Evolutionary conservation across 2,113 vertebrate species (phyloP), one percentile per base, ranked within the genome.

Genomic region (Jacana jacana): DNA sequence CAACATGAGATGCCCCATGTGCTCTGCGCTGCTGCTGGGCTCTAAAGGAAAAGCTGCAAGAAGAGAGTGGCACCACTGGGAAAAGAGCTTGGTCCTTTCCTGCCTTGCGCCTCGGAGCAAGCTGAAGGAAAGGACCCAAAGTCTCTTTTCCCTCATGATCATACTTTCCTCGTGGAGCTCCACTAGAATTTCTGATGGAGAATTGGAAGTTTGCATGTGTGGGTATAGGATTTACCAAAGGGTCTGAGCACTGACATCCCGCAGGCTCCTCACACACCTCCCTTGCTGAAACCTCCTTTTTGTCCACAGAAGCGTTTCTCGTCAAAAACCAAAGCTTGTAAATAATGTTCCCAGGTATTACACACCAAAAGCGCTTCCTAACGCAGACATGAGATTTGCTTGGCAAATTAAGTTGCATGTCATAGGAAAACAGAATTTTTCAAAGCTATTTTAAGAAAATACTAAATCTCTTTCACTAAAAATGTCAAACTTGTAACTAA

Each of bases 401-500:
- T 69, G 49, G 75, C 79, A 85, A 89, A 79, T 77, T 44, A 6
- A 76, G 25, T 51, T 82, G 35, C 5, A 2, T n/a, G 71, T 57
- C 35, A 57, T 3, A 49, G 60, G 60, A 58, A 66, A 83, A 77
- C 9, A 61, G 49, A 91, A 69, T 40, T 80, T 85, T 86, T 24
- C 27, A 2, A 60, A 60, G 55, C 70, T 69, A 57, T 66, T 79
- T 81, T 69, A 77, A 42, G 60, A 80, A 94, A 94, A 93, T 86
- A 91, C 46, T 51, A 39, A 85, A 82, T 81, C 22, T 39, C 44
- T 76, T 71, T 80, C 63, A 58, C 77, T 73, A 79, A 94, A 90
- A 94, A 80, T 11, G 49, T 60, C 68, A 60, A 91, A 73, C 52
- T 76, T 95, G 48, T 55, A 93, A 88, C 71, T 81, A 52, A 88